A percentile compares a stretch with the other conserved stretches of the same genome.
Evolutionary conservation across 2,888 invertebrate species (phyloP).

Genomic region (Eupithecia abbreviata): DNA sequence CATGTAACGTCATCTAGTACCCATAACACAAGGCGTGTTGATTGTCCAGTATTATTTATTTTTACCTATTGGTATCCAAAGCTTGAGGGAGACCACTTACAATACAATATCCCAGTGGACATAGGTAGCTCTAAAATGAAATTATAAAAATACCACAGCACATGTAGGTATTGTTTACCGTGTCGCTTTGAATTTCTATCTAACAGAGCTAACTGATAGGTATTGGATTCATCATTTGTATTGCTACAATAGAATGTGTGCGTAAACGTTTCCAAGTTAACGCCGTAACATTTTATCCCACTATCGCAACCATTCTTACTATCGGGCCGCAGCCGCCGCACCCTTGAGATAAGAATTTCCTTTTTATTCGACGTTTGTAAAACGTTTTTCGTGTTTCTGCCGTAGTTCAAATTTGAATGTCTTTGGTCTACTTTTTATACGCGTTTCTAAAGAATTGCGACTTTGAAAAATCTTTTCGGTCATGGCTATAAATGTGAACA

Average conservation of each 20-base stretch:
- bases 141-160: background rate
- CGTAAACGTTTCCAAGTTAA: conserved; percentile 24
- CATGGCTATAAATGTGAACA: conserved; percentile 35
- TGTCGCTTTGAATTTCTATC: background rate
- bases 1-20: too few species aligned
- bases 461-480: conserved; percentile 34
- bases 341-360: conserved; percentile 34
- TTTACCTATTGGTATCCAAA: background rate
- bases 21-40: too few species aligned
- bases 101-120: background rate
- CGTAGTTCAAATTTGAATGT: conserved; percentile 35
- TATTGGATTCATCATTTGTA: conserved; percentile 10
- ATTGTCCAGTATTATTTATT: background rate
- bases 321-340: conserved; percentile 21
- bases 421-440: conserved; percentile 30
- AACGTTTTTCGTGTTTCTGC: conserved; percentile 42
- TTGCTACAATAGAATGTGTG: conserved; percentile 15
- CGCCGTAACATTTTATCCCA: conserved; percentile 22
- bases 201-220: conserved; percentile 6
- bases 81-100: background rate
- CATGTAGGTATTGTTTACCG: background rate
- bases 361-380: conserved; percentile 38
- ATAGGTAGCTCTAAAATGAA: background rate
- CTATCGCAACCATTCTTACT: conserved; percentile 30
- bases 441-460: conserved; percentile 35